Percentiles rank a stretch among this genome's conserved stretches.
Conservation (phyloP, 2,888 invertebrate species). For the Augiades crinisus region DNA sequence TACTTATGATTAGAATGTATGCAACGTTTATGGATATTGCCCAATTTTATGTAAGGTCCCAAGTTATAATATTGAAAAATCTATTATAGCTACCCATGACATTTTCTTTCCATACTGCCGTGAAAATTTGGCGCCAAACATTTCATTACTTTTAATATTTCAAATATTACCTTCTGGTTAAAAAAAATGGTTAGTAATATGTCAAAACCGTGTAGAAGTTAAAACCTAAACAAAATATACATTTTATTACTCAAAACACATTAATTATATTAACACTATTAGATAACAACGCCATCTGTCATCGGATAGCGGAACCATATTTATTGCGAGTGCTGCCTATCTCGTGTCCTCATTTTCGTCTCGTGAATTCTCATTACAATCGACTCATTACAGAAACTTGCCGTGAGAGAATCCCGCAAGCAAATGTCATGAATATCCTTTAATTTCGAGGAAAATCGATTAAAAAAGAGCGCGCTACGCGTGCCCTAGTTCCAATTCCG, state of each 20-base stretch:
- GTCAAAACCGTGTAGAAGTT: not conserved
- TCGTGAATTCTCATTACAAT: slow-evolving; percentile 42
- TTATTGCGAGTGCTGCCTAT: slow-evolving; percentile 45
- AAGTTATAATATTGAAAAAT: not conserved
- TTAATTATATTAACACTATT: slow-evolving; percentile 8
- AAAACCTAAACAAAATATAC: no score
- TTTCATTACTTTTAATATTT: not conserved
- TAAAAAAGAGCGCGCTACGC: slow-evolving; percentile 50
- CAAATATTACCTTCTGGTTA: not conserved
- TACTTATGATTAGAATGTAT: slow-evolving; percentile 39
- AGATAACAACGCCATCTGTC: slow-evolving; percentile 59
- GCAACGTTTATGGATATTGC: not conserved
- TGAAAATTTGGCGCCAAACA: not conserved
- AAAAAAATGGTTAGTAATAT: not conserved
- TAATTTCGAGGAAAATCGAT: slow-evolving; percentile 57
- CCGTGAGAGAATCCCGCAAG: slow-evolving; percentile 34
- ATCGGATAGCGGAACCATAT: slow-evolving; percentile 55
- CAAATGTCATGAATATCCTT: slow-evolving; percentile 42
- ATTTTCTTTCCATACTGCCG: not conserved
- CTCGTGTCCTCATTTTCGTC: slow-evolving; percentile 57
- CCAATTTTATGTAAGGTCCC: not conserved
- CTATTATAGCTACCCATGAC: not conserved
- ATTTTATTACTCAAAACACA: not conserved
- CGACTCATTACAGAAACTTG: slow-evolving; percentile 40
- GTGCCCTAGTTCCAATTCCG: slow-evolving; percentile 66